Evolutionary conservation across 2,113 vertebrate genomes (phyloP).

Genomic region (Megalops atlanticus): DNA sequence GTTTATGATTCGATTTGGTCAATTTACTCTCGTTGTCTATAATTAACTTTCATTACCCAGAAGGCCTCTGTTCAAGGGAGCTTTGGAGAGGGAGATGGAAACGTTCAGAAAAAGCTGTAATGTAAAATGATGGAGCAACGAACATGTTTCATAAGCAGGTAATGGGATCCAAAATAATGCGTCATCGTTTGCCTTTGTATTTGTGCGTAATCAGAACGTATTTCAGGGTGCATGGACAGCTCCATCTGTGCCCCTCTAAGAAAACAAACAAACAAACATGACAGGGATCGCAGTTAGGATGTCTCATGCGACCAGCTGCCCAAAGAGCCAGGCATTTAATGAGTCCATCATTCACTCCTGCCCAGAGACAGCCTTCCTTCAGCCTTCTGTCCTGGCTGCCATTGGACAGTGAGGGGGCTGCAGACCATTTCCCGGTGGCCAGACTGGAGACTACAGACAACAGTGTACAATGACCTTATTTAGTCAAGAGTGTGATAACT

Average conservation of each 20-base stretch:
- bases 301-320: not conserved
- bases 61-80: not conserved
- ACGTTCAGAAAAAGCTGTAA: not conserved
- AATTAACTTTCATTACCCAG: not conserved
- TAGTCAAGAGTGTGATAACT: conserved; percentile 63
- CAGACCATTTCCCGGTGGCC: conserved; percentile 29
- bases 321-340: not conserved
- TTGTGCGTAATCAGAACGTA: no score
- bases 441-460: conserved; percentile 40
- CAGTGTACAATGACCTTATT: conserved; percentile 65
- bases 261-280: conserved; percentile 12
- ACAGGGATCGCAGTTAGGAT: not conserved
- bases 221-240: not conserved
- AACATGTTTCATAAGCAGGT: not conserved
- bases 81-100: not conserved
- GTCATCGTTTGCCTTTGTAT: no score
- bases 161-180: not conserved
- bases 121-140: not conserved
- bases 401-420: conserved; percentile 35
- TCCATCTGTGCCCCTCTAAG: conserved; percentile 54
- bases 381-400: not conserved
- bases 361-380: conserved; percentile 35
- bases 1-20: not conserved
- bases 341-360: conserved; percentile 26
- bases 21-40: not conserved